phyloP scores from a whole-genome alignment of 1,140 invertebrate species.

The Drosophila simulans region DNA sequence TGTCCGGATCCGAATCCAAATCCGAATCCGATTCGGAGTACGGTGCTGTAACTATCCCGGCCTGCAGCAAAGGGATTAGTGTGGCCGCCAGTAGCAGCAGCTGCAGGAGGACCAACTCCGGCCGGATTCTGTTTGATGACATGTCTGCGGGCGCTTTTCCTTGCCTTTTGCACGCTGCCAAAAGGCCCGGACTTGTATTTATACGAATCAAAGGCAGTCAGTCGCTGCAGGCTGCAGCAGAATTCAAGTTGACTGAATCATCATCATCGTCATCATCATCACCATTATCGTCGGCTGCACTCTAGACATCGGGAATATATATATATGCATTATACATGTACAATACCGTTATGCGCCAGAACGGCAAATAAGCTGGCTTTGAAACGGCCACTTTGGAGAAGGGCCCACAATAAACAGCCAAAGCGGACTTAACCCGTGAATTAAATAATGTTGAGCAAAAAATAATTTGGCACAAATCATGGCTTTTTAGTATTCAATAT shows the following conservation, averaged over 20 bases:
- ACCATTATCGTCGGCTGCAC: conserved; percentile 24
- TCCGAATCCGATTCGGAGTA: neutral
- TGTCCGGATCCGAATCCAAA: conserved; percentile 2
- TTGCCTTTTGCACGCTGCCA: conserved; percentile 39
- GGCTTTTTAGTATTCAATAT: too few species aligned
- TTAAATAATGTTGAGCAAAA: too few species aligned
- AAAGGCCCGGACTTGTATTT: conserved; percentile 62
- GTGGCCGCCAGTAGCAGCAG: conserved; percentile 38
- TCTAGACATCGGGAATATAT: conserved; percentile 17
- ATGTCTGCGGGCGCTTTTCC: conserved; percentile 42
- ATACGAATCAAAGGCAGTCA: conserved; percentile 46
- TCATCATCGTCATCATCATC: conserved; percentile 8
- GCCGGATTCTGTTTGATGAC: conserved; percentile 49
- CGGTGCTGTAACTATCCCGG: conserved; percentile 24
- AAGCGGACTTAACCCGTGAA: conserved; percentile 21
- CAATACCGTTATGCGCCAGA: conserved; percentile 47
- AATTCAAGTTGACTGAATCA: conserved; percentile 18
- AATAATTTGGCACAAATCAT: too few species aligned
- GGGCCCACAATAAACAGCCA: conserved; percentile 12
- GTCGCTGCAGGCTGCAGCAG: neutral
- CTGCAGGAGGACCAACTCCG: conserved; percentile 20
- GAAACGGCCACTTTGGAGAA: neutral
- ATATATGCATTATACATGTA: neutral
- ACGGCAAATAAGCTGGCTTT: conserved; percentile 2
- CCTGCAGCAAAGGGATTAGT: conserved; percentile 51